phyloP scores from a whole-genome alignment of 92 coral and sea anemone species.

The Plumapathes pennacea region DNA sequence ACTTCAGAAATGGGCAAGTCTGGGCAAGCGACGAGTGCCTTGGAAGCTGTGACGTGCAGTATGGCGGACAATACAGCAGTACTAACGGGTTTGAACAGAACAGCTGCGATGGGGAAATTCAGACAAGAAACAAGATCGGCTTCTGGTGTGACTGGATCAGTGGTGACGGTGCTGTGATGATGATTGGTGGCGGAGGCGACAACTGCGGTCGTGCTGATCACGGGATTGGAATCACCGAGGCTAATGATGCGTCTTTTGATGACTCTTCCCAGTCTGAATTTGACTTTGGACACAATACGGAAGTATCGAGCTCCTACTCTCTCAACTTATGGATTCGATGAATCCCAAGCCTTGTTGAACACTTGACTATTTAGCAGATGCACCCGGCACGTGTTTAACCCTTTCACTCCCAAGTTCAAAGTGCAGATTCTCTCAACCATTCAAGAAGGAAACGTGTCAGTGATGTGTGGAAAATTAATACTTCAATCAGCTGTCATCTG shows the following conservation, averaged over 20 bases:
- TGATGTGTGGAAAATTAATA: no score
- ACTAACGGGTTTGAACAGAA: constrained; percentile 13
- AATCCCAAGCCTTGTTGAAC: no score
- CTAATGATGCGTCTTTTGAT: not conserved
- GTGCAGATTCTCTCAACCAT: no score
- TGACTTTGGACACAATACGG: constrained; percentile 12
- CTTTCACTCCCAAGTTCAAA: no score
- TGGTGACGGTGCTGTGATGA: constrained; percentile 29
- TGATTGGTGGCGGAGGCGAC: constrained; percentile 42
- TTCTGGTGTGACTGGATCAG: constrained; percentile 5
- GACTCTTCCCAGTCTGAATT: not conserved
- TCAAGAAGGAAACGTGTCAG: no score
- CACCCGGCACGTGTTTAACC: no score
- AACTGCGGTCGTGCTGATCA: constrained; percentile 28
- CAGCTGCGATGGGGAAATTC: constrained; percentile 8
- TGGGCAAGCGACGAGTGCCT: constrained; percentile 22
- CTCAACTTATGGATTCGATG: constrained; percentile 42
- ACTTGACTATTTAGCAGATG: no score
- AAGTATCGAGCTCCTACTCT: constrained; percentile 1
- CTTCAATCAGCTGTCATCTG: no score
- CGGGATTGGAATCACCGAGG: constrained; percentile 23
- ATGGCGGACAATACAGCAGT: constrained; percentile 15
- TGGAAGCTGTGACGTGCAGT: constrained; percentile 23
- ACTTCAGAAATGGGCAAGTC: constrained; percentile 3
- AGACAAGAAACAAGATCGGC: constrained; percentile 7